Evolutionary conservation across 1,140 invertebrate species (phyloP).

Genomic region (Reticulitermes speratus): DNA sequence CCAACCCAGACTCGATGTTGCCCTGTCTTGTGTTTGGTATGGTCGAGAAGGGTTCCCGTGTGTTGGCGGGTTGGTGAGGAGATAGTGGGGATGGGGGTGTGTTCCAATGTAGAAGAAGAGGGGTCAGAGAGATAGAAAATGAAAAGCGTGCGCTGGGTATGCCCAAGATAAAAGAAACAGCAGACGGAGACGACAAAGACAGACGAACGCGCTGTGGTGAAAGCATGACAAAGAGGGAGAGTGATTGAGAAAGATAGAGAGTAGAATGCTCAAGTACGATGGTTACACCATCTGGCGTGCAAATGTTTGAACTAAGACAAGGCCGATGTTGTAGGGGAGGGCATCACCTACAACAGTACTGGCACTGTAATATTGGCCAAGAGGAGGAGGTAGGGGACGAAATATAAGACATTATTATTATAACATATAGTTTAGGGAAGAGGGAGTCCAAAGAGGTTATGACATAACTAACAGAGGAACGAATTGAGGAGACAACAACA

Average conservation of each 20-base stretch:
- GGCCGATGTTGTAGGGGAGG: neutral
- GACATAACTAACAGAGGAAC: slow-evolving; percentile 9
- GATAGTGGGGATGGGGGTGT: neutral
- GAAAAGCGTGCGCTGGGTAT: neutral
- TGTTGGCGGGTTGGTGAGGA: neutral
- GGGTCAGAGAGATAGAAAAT: neutral
- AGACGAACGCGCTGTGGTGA: neutral
- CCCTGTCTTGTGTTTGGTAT: neutral
- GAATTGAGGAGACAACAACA: neutral
- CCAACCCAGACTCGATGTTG: neutral
- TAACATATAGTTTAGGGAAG: neutral
- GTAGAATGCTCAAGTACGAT: neutral
- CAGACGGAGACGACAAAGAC: slow-evolving; percentile 1
- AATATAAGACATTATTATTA: slow-evolving; percentile 6
- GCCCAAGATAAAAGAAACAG: neutral
- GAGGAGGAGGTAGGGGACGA: neutral
- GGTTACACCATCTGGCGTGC: slow-evolving; percentile 26
- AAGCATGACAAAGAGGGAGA: neutral
- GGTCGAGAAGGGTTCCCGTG: neutral
- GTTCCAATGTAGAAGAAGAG: neutral
- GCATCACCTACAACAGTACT: neutral
- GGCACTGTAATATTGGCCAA: neutral
- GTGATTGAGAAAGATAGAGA: neutral
- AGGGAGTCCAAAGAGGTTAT: slow-evolving; percentile 1
- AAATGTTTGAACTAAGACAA: slow-evolving; percentile 24